Evolutionary conservation across 2,797 vertebrate species (phyloP).

Genomic region (Agapornis canus): DNA sequence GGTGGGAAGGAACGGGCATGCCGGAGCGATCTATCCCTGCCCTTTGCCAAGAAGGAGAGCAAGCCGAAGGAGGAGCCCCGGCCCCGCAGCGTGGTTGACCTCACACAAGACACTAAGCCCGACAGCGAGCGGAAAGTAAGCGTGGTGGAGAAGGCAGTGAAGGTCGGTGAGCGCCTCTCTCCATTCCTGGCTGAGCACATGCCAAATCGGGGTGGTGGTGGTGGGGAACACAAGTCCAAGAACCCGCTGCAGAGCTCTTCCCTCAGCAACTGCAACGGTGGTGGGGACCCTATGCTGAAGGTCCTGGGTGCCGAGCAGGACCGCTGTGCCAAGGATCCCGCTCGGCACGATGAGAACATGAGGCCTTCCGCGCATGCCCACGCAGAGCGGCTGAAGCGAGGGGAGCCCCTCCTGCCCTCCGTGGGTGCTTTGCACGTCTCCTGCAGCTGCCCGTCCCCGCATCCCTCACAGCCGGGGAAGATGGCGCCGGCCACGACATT

Average conservation of each 20-base stretch:
- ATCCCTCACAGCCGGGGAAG: conserved; percentile 72
- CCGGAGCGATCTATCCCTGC: conserved; percentile 74
- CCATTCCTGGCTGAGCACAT: conserved; percentile 76
- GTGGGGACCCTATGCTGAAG: conserved; percentile 70
- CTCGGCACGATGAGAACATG: conserved; percentile 81
- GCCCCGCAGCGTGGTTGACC: conserved; percentile 87
- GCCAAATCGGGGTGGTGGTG: conserved; percentile 44
- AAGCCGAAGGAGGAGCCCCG: conserved; percentile 83
- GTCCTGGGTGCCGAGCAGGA: conserved; percentile 70
- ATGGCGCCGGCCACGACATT: conserved; percentile 72
- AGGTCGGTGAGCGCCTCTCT: conserved; percentile 71
- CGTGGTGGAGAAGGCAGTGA: conserved; percentile 66
- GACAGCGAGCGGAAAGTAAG: conserved; percentile 78
- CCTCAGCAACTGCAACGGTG: conserved; percentile 74
- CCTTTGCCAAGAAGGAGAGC: conserved; percentile 81
- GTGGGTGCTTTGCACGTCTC: conserved; percentile 79
- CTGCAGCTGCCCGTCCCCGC: conserved; percentile 83
- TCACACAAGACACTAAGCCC: conserved; percentile 83
- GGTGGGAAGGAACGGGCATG: conserved; percentile 75
- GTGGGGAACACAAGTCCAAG: conserved; percentile 79
- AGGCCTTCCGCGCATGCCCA: conserved; percentile 68
- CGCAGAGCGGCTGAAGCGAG: conserved; percentile 80
- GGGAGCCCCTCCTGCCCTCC: conserved; percentile 77
- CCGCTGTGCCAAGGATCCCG: conserved; percentile 71
- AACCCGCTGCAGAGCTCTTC: conserved; percentile 73